Base-by-base conservation (phyloP, 2,888 invertebrate genomes). In the Elysia crispata region DNA sequence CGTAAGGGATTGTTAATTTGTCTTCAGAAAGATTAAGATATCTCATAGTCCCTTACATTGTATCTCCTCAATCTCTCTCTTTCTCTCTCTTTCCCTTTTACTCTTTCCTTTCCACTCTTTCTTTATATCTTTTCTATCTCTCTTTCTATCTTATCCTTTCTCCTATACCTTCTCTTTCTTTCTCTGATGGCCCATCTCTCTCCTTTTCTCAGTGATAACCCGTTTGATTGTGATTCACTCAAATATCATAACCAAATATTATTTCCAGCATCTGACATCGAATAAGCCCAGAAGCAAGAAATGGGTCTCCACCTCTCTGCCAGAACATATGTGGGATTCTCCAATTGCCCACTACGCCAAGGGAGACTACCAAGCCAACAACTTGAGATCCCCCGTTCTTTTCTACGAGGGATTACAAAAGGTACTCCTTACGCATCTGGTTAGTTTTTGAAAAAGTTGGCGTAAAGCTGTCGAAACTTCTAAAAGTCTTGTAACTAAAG, bases 261-360 rank as follows among this genome's bases (percentile, higher is more conserved):
- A 11, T 11, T 11, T 11, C 11, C 41, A 41, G 41, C 41, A 41
- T 11, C 5, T 41, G 11, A 41, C 3, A 41, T 41, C 41, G 5
- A 3, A 41, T 98, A 96, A 95, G 91, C 95, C 95, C 83, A 94
- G 99, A 85, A 95, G 96, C 0, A 84, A 94, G 0, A 95, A 95
- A 86, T 99, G 99, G 99, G 94, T 99, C 79, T 97, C 97, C 82
- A 96, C 97, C 30, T 98, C 98, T 76, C 96, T 99, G 88, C 97
- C 98, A 0, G 95, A 96, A 92, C 93, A 94, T 1, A 94, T 95
- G 73, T 98, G 98, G 98, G 94, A 94, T 84, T 94, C 95, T 0
- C 94, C 95, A 0, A 91, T 96, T 62, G 96, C 97, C 0, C 94
- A 95, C 90, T 93, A 95, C 87, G 97, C 97, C 83, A 97, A 97